Evolutionary conservation across 2,888 invertebrate species (phyloP), one percentile per base, ranked within the genome.

Genomic region (Escarpia spicata): DNA sequence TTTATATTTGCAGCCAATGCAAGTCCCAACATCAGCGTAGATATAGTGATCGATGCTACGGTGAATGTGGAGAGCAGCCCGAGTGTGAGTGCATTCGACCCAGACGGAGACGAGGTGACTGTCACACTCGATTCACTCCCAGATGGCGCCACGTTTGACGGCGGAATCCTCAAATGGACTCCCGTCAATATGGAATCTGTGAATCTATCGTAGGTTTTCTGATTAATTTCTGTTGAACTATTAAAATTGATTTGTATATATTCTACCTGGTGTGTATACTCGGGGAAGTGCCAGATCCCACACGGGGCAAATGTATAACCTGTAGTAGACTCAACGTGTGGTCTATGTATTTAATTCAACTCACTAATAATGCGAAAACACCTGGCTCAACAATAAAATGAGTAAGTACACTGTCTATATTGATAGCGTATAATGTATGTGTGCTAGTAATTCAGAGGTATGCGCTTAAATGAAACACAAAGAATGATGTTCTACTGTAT

Each of bases 161-260:
- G 37, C 43, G 26, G 2, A 2, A 44, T 44, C 31, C 9, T 91
- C 91, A 44, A 31, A 2, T 91, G 91, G 91, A 44, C 44, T 44
- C 91, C 91, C 43, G 43, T 44, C 31, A 91, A 91, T 44, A 44
- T 44, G 9, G 91, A 43, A 12, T 12, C 45, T 43, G 45, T 45
- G 31, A 4, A 91, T 45, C 0, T 91, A 91, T 91, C 91, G 91
- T 91, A 91, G 15, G 91, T 91, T 60, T 60, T 60, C 19, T 4
- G 15, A 0, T 60, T 60, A 12, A 12, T 12, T 60, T 3, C 19
- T 19, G 2, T 3, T 60, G 0, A 19, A 12, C 12, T 60, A 2
- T 12, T 60, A 8, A 0, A 0, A 2, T 3, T 60, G 6, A 45
- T 45, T 45, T 45, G 60, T 12, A 60, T 60, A 8, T 19, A 60